Base-by-base conservation (phyloP, 2,113 vertebrate genomes). In the Petroica traversi region DNA sequence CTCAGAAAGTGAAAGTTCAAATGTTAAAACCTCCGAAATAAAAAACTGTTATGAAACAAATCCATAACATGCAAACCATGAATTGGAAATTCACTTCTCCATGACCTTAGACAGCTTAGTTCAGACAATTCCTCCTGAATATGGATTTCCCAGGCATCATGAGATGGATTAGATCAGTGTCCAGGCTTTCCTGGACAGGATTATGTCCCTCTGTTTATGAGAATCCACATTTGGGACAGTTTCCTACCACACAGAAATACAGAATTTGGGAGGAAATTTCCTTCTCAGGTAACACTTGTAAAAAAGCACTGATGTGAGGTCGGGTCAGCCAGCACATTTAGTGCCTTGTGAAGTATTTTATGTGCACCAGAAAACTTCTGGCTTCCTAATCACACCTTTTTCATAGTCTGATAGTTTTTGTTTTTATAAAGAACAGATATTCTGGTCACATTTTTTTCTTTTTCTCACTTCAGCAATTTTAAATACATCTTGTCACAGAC, bases 391-490 rank as follows among this genome's bases (percentile, higher is more conserved):
- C 67, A 62, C 20, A 5, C 67, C 22, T 66, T 89, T 54, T 62
- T 64, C 84, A 79, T 75, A 83, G 81, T 73, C 94, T 72, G 67
- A 58, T 76, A 74, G 71, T 9, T 95, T 75, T 88, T 34, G 40
- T 71, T 92, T 88, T 66, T 51, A 45, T 64, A 31, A 46, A 63
- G 58, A 82, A 55, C 22, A 55, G 62, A 71, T 82, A 81, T 68
- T 72, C 49, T 68, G 40, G 24, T 58, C 76, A 51, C 16, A n/a
- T 11, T 78, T 92, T 85, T 77, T 83, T 29, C 38, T 85, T 88
- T 61, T 49, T 51, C 26, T 89, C 71, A 69, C 89, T 92, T 89
- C 78, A 96, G 63, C 78, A 80, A 9, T 77, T 93, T 89, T 93
- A 92, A 95, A 94, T 57, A 55, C 46, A 63, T 59, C 78, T 76